Conservation (phyloP, 2,113 vertebrate species). For the Eretmochelys imbricata region DNA sequence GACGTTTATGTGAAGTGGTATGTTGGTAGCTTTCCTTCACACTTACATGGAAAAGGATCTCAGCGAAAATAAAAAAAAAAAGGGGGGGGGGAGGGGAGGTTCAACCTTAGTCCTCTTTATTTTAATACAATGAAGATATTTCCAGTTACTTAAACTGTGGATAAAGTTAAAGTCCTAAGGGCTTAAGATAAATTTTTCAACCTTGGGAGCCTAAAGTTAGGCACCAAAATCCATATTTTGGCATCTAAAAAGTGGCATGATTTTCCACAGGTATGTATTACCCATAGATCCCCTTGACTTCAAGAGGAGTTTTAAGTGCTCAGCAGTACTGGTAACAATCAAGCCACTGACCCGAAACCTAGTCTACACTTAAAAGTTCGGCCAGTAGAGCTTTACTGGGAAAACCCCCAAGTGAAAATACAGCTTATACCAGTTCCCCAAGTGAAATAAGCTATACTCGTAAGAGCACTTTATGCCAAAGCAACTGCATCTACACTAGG, state of each 20-base stretch:
- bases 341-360: neutral
- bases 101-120: neutral
- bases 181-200: neutral
- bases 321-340: neutral
- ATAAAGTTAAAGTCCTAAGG: neutral
- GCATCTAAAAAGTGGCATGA: neutral
- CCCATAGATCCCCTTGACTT: neutral
- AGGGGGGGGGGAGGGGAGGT: neutral
- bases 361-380: neutral
- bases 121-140: neutral
- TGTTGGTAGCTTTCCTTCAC: conserved; percentile 65
- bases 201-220: neutral
- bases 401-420: neutral
- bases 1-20: conserved; percentile 62
- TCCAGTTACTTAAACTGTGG: neutral
- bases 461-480: neutral
- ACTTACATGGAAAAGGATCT: conserved; percentile 49
- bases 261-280: neutral
- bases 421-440: neutral
- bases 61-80: neutral
- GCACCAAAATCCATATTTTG: neutral
- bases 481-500: neutral
- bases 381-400: neutral
- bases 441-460: fast-evolving
- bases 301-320: neutral